A percentile compares a stretch with the other conserved stretches of the same genome.
These are phyloP conservation scores for Metallyticus violacea DNA, from an alignment of 2,888 invertebrate genomes.

Conservation along the genomic window DNA sequence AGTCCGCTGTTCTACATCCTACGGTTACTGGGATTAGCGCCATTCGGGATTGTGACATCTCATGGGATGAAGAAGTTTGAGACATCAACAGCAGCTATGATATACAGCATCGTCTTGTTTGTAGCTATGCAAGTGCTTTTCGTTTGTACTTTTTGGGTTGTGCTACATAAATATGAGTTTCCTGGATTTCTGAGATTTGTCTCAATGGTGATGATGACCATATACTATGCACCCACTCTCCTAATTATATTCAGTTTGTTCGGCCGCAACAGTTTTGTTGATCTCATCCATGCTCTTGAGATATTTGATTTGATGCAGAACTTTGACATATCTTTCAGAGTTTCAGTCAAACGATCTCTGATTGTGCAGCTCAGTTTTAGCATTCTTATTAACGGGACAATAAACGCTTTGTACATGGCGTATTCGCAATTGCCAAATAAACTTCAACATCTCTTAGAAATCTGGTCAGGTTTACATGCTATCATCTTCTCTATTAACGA, in stretches of 20 bases:
- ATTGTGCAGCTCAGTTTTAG: background rate
- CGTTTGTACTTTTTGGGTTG: background rate
- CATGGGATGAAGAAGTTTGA: too few relatives aligned
- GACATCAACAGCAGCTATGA: too few relatives aligned
- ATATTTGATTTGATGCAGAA: background rate
- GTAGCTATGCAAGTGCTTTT: background rate
- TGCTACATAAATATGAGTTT: background rate
- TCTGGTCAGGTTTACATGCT: background rate
- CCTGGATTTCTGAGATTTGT: background rate
- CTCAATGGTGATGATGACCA: background rate
- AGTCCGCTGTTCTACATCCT: background rate
- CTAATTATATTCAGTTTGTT: background rate
- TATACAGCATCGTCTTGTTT: background rate
- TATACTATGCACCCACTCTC: background rate
- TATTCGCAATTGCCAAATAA: background rate
- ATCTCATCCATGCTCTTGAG: background rate
- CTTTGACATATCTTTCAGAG: background rate
- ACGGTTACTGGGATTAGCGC: background rate
- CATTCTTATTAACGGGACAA: background rate
- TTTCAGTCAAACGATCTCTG: background rate
- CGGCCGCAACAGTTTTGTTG: background rate
- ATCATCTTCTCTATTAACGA: background rate
- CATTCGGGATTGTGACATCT: background rate
- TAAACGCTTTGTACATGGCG: background rate
- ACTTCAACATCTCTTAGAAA: background rate